Base-by-base conservation (phyloP, 2,797 vertebrate genomes). In the Mormyrus hasselquistii region DNA sequence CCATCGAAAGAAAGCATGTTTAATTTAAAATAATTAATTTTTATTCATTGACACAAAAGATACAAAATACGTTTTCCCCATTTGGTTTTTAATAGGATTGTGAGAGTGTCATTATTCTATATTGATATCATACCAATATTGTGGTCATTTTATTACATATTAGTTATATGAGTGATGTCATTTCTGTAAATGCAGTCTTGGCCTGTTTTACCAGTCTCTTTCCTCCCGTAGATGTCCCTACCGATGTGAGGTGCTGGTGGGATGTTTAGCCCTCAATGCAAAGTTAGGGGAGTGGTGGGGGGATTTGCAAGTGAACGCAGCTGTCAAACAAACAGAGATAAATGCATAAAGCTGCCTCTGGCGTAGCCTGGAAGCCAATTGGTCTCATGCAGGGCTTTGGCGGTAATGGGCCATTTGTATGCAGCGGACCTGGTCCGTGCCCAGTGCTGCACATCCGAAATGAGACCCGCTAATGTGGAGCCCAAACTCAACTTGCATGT, bases 321-420 rank as follows among this genome's bases (percentile, higher is more conserved):
- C 87, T 65, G 86, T 87, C 55, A 87, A 87, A 87, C 86, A 57
- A 65, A 69, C 44, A 87, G 22, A 62, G 57, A 87, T 87, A 87
- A 87, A 87, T 49, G 52, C 14, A 5, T 87, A 8, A 87, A 62
- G 53, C 87, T 47, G 59, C 57, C 87, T 47, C 19, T 87, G 57
- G 57, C 59, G 1, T 49, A 25, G 87, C 44, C 59, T 49, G 62
- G 87, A 69, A 87, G 62, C 41, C 59, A 87, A 87, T 69, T 69
- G 57, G 87, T 47, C 87, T 69, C 87, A 65, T 65, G 87, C 57
- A 87, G 59, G 22, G 87, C 41, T 87, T 59, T 41, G 52, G 29
- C 59, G 55, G 87, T 50, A 88, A 73, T 88, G 62, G 44, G 47
- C 25, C 22, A 88, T 88, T 88, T 73, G 87, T 88, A 88, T 73